Percentiles rank a stretch among this genome's conserved stretches.
phyloP scores from a whole-genome alignment of 53 echinoderm and acorn worm genomes.

The Glandiceps talaboti region DNA sequence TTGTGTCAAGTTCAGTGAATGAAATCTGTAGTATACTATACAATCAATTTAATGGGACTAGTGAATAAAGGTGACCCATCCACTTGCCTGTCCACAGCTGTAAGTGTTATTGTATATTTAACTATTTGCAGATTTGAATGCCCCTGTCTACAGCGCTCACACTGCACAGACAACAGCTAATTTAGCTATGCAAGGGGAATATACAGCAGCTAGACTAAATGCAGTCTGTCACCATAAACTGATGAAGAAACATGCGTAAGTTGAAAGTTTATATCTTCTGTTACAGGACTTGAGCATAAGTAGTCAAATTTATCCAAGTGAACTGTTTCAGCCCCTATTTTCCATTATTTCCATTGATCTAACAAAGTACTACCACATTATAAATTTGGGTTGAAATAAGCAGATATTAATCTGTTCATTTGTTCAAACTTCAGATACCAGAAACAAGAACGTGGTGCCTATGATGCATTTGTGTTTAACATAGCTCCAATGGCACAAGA shows the following conservation, averaged over 20 bases:
- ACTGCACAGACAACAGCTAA: slow-evolving; percentile 89
- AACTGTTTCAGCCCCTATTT: neutral
- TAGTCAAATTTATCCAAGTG: no score
- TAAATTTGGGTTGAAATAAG: no score
- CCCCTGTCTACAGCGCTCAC: slow-evolving; percentile 76
- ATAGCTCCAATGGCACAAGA: slow-evolving; percentile 83
- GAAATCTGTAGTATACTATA: no score
- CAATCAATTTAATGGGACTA: no score
- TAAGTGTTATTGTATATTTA: no score
- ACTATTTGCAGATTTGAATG: slow-evolving; percentile 66
- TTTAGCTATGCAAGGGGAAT: slow-evolving; percentile 82
- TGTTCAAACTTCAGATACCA: no score
- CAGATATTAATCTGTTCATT: no score
- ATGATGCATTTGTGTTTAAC: slow-evolving; percentile 61
- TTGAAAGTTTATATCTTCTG: no score
- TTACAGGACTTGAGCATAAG: neutral
- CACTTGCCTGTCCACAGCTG: no score
- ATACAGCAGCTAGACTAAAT: slow-evolving; percentile 67
- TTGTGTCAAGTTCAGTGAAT: no score
- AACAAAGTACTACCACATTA: no score
- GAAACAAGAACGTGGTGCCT: slow-evolving; percentile 48
- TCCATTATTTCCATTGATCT: neutral
- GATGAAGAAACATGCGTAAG: slow-evolving; percentile 88
- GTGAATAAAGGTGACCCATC: no score
- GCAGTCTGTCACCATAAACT: slow-evolving; percentile 85